These are phyloP conservation scores for Pogonocichla stellata DNA, from an alignment of 2,113 vertebrate species.

Conservation along the genomic window DNA sequence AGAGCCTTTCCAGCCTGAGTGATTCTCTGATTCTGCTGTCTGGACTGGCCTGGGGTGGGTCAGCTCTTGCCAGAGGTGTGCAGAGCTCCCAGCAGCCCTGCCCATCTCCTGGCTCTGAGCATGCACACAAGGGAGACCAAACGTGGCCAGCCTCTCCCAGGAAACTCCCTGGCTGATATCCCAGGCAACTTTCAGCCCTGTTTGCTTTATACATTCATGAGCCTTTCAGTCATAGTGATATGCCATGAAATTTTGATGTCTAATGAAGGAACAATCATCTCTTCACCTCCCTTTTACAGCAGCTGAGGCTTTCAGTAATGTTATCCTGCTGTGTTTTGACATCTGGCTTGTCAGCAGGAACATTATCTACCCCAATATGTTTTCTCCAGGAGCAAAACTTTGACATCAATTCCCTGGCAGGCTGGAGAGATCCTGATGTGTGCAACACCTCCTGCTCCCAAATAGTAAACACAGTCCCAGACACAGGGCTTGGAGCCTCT, in stretches of 20 bases:
- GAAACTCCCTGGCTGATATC: background rate
- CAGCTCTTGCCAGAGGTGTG: background rate
- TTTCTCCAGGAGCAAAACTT: conserved; percentile 8
- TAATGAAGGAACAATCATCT: conserved; percentile 23
- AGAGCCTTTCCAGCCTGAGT: background rate
- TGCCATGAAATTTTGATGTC: conserved; percentile 32
- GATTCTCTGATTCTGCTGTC: background rate
- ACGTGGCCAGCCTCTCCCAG: background rate
- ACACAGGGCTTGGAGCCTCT: background rate
- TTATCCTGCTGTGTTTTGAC: conserved; percentile 60
- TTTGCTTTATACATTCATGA: background rate
- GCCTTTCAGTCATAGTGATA: background rate
- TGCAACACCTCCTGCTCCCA: background rate
- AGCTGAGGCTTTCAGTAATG: conserved; percentile 40
- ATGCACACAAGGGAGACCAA: background rate
- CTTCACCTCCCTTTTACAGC: conserved; percentile 4
- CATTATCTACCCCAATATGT: conserved; percentile 43
- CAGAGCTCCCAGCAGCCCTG: background rate
- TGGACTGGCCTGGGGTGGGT: background rate
- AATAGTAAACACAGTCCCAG: background rate
- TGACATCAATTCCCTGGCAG: background rate
- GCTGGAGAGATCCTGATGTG: background rate
- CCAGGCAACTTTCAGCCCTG: background rate
- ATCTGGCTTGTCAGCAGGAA: conserved; percentile 40
- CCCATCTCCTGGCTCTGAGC: background rate